Evolutionary conservation across 2,113 vertebrate genomes (phyloP).

Genomic region (Ivindomyrus marchei): DNA sequence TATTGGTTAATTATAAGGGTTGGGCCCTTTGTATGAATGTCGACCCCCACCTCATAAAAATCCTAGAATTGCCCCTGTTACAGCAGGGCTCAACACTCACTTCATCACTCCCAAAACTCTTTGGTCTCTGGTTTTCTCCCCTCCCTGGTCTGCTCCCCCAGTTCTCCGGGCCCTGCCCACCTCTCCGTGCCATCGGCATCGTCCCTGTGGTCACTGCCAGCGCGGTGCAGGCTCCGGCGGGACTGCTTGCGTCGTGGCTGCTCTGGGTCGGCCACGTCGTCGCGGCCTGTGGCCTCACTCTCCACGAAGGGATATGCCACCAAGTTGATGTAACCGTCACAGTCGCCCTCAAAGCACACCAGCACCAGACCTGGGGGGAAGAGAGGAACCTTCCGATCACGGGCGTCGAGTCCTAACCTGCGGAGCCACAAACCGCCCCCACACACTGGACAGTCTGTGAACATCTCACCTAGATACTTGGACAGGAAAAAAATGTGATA

Average conservation of each 20-base stretch:
- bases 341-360: constrained; percentile 92
- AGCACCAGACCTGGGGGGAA: constrained; percentile 78
- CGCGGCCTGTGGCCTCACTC: constrained; percentile 68
- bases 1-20: neutral
- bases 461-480: neutral
- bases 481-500: neutral
- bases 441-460: neutral
- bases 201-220: constrained; percentile 83
- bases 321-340: constrained; percentile 94
- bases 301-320: constrained; percentile 93
- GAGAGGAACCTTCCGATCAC: neutral
- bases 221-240: constrained; percentile 82
- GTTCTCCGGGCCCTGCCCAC: constrained; percentile 49
- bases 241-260: constrained; percentile 94
- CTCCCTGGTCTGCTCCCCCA: neutral
- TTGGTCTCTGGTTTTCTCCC: neutral
- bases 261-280: constrained; percentile 78
- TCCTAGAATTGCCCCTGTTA: neutral
- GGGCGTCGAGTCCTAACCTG: neutral
- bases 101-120: neutral
- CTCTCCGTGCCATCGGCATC: constrained; percentile 73
- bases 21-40: neutral
- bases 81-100: neutral
- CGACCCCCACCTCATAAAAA: neutral
- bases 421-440: neutral